phyloP scores from a whole-genome alignment of 2,113 vertebrate genomes.

The Crotalus tigris region DNA sequence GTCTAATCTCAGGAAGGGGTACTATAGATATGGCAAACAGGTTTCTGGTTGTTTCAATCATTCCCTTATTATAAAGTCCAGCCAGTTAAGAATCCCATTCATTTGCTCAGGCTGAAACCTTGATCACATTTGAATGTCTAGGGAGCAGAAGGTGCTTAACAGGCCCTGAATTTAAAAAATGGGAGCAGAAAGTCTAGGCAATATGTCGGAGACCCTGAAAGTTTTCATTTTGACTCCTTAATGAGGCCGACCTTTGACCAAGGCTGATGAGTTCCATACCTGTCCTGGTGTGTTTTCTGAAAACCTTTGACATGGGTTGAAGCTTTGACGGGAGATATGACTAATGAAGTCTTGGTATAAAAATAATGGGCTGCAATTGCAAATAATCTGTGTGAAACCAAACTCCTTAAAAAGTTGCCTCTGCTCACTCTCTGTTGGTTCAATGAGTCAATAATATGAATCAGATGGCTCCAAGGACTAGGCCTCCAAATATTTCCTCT shows the following conservation, averaged over 20 bases:
- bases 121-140: constrained; percentile 84
- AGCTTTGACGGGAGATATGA: constrained; percentile 92
- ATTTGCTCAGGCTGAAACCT: constrained; percentile 79
- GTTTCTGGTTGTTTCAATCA: constrained; percentile 79
- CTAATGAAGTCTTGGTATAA: constrained; percentile 95
- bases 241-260: constrained; percentile 97
- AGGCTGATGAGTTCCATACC: constrained; percentile 98
- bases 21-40: constrained; percentile 79
- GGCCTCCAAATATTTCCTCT: constrained; percentile 77
- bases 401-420: constrained; percentile 83
- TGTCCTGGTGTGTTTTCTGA: constrained; percentile 86
- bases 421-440: constrained; percentile 83
- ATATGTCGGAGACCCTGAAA: constrained; percentile 94
- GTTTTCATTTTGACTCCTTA: constrained; percentile 98
- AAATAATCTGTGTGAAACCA: constrained; percentile 78
- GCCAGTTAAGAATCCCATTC: constrained; percentile 76
- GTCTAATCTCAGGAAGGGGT: constrained; percentile 91
- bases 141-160: constrained; percentile 75
- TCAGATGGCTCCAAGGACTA: constrained; percentile 78
- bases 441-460: constrained; percentile 84
- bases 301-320: constrained; percentile 86
- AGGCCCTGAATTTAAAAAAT: constrained; percentile 66
- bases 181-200: constrained; percentile 73
- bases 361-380: constrained; percentile 94
- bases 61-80: constrained; percentile 77